These are phyloP conservation scores for Rhorus exstirpatorius DNA, from an alignment of 2,888 invertebrate genomes.

Conservation along the genomic window DNA sequence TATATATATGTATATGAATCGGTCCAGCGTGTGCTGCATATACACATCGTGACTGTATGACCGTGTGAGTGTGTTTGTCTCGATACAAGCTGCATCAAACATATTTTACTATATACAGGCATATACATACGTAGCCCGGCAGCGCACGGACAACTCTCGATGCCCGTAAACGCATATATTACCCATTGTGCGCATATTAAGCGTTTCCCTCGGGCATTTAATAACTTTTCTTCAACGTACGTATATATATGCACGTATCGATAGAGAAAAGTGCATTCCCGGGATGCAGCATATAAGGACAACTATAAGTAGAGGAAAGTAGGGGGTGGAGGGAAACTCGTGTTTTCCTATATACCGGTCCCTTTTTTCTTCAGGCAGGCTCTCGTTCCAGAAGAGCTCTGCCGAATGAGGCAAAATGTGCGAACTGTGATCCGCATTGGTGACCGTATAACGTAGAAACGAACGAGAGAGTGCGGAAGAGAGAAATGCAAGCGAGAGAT, in stretches of 20 bases:
- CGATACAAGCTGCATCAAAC: slow-evolving; percentile 48
- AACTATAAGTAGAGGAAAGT: neutral
- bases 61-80: slow-evolving; percentile 11
- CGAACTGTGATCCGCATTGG: too few species aligned
- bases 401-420: too few species aligned
- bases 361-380: too few species aligned
- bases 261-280: slow-evolving; percentile 41
- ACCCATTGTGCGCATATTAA: slow-evolving; percentile 38
- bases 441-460: too few species aligned
- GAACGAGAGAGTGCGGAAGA: slow-evolving; percentile 5
- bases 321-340: too few species aligned
- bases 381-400: too few species aligned
- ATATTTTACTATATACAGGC: slow-evolving; percentile 18
- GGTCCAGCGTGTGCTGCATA: slow-evolving; percentile 65
- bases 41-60: slow-evolving; percentile 11
- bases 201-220: slow-evolving; percentile 52
- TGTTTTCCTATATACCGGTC: too few species aligned
- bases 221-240: slow-evolving; percentile 58
- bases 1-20: too few species aligned
- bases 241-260: slow-evolving; percentile 4
- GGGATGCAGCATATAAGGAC: slow-evolving; percentile 25
- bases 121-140: too few species aligned
- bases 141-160: neutral
- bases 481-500: slow-evolving; percentile 48
- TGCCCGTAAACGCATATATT: neutral